A percentile compares a stretch with the other conserved stretches of the same genome.
These are phyloP conservation scores for Tetranychus piercei DNA, from an alignment of 2,888 invertebrate species.

Conservation along the genomic window DNA sequence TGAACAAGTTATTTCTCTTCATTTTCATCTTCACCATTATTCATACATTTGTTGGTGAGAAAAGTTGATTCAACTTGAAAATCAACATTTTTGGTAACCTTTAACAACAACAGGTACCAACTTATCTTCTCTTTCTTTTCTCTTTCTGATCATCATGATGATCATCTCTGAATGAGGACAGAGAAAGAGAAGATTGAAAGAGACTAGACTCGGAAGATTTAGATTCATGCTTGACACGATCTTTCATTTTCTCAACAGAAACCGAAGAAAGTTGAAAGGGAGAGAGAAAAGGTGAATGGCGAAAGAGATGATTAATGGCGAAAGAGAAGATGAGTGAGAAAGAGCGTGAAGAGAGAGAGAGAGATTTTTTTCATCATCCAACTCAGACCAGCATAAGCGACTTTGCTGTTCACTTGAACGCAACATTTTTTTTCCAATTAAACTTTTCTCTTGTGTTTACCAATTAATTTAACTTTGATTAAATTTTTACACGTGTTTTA, in stretches of 20 bases:
- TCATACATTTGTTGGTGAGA: background rate
- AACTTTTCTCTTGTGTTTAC: background rate
- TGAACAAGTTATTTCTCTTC: background rate
- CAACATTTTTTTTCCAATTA: background rate
- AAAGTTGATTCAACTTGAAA: constrained; percentile 1
- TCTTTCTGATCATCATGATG: background rate
- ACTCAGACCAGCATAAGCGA: background rate
- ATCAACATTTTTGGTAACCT: background rate
- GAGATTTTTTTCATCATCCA: background rate
- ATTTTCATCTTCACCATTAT: background rate
- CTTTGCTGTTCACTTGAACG: background rate
- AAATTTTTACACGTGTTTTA: background rate
- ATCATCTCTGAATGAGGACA: no score
- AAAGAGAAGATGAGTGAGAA: background rate
- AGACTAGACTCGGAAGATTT: background rate
- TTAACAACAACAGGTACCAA: background rate
- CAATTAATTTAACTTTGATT: background rate
- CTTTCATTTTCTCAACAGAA: background rate
- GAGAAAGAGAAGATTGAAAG: background rate
- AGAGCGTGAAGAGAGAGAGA: background rate
- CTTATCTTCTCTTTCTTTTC: background rate
- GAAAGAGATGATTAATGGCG: background rate
- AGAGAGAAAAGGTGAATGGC: background rate
- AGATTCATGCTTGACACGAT: background rate
- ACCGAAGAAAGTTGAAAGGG: background rate